Percentiles rank a stretch among this genome's conserved stretches.
phyloP scores from a whole-genome alignment of 30 jellyfish, hydroid and myxozoan genomes.

The Aurelia aurita region DNA sequence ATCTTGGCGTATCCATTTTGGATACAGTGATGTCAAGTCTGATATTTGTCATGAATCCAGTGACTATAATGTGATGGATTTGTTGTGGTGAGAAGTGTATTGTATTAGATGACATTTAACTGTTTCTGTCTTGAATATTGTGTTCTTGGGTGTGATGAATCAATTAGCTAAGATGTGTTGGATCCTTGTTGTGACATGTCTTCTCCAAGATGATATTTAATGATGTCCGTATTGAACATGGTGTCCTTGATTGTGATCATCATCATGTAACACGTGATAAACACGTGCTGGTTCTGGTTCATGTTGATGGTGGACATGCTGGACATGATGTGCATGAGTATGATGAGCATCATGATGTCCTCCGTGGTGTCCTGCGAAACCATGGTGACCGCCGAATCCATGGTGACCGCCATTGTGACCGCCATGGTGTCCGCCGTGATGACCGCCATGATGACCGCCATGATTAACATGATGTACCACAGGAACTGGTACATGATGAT shows the following conservation, averaged over 20 bases:
- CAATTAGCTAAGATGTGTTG: no score
- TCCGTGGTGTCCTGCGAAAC: constrained; percentile 33
- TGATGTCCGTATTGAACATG: constrained; percentile 6
- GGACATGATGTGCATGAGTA: constrained; percentile 29
- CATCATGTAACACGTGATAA: constrained; percentile 50
- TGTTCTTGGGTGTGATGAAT: no score
- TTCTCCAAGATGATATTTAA: background rate
- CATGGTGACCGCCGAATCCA: constrained; percentile 52
- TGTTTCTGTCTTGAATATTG: no score
- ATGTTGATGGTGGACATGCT: constrained; percentile 55
- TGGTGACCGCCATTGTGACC: constrained; percentile 57
- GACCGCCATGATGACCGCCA: constrained; percentile 63
- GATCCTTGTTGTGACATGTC: no score
- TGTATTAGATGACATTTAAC: no score
- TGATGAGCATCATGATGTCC: constrained; percentile 11
- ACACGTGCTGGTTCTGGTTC: constrained; percentile 58
- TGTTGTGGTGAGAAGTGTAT: no score
- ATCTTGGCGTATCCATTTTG: no score
- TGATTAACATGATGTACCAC: constrained; percentile 25
- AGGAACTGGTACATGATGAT: constrained; percentile 44
- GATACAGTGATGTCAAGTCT: no score
- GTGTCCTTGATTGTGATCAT: constrained; percentile 36
- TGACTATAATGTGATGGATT: no score
- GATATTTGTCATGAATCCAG: no score
- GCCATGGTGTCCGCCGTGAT: constrained; percentile 60